These are phyloP conservation scores for Leucophenga maculata DNA, from an alignment of 2,888 invertebrate species.

Conservation along the genomic window DNA sequence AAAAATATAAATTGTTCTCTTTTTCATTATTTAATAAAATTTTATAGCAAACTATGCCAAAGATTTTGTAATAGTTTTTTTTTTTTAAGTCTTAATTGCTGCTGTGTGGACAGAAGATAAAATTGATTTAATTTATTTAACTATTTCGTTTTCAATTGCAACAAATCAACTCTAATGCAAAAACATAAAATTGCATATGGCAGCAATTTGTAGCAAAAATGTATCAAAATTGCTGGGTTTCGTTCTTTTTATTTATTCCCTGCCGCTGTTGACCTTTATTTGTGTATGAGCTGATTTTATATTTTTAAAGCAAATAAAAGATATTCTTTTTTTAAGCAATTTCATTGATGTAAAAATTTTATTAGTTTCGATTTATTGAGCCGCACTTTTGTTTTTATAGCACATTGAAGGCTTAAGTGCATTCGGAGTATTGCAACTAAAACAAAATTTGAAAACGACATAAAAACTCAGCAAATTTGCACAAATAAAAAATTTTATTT, in stretches of 20 bases:
- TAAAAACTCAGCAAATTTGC: neutral
- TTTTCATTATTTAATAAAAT: too few relatives aligned
- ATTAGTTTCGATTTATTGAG: slow-evolving; percentile 6
- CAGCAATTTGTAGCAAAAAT: slow-evolving; percentile 2
- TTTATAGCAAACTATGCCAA: neutral
- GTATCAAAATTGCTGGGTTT: neutral
- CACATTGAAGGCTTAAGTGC: too few relatives aligned
- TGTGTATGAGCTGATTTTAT: slow-evolving; percentile 11
- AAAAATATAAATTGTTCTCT: too few relatives aligned
- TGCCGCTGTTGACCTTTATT: slow-evolving; percentile 15
- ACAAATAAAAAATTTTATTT: too few relatives aligned
- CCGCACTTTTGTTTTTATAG: neutral
- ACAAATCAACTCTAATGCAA: slow-evolving; percentile 6
- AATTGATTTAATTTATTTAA: slow-evolving; percentile 14
- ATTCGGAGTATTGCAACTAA: too few relatives aligned
- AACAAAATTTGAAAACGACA: neutral
- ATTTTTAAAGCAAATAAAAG: slow-evolving; percentile 8
- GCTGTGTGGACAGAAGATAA: neutral
- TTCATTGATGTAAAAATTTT: slow-evolving; percentile 2
- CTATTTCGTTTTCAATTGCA: neutral
- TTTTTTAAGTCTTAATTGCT: neutral
- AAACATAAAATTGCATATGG: slow-evolving; percentile 13
- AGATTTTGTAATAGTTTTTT: too few relatives aligned
- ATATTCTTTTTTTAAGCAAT: slow-evolving; percentile 4
- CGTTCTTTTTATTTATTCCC: neutral